phyloP scores from a whole-genome alignment of 1,140 invertebrate species.

The Colletes latitarsis region DNA sequence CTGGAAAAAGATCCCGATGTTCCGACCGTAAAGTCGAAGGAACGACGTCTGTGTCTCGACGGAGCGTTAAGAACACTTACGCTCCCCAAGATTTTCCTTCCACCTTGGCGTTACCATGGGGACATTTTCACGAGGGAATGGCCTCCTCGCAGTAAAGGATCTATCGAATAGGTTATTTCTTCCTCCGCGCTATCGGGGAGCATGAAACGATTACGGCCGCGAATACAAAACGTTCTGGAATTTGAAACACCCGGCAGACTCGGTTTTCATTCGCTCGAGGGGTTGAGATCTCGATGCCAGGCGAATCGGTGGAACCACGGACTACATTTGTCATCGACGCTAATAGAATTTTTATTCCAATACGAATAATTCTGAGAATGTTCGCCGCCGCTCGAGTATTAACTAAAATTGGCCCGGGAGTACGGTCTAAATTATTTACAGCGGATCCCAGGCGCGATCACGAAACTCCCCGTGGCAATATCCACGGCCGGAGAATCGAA shows the following conservation, averaged over 20 bases:
- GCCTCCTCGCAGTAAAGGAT: not conserved
- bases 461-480: no score
- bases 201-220: not conserved
- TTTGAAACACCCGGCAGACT: not conserved
- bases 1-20: not conserved
- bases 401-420: no score
- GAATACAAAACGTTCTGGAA: not conserved
- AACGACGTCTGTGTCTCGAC: constrained; percentile 9
- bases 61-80: constrained; percentile 22
- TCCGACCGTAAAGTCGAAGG: constrained; percentile 37
- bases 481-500: no score
- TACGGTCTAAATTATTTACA: no score
- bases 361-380: no score
- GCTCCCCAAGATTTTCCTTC: constrained; percentile 24
- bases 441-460: no score
- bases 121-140: constrained; percentile 42
- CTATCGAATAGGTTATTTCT: constrained; percentile 38
- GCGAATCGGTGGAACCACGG: no score
- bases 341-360: no score
- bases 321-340: no score
- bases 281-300: no score
- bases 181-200: constrained; percentile 11
- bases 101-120: constrained; percentile 31
- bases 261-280: not conserved
- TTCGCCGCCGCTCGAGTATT: no score